Evolutionary conservation across 2,888 invertebrate genomes (phyloP), one percentile per base, ranked within the genome.

Genomic region (Notodonta dromedarius): DNA sequence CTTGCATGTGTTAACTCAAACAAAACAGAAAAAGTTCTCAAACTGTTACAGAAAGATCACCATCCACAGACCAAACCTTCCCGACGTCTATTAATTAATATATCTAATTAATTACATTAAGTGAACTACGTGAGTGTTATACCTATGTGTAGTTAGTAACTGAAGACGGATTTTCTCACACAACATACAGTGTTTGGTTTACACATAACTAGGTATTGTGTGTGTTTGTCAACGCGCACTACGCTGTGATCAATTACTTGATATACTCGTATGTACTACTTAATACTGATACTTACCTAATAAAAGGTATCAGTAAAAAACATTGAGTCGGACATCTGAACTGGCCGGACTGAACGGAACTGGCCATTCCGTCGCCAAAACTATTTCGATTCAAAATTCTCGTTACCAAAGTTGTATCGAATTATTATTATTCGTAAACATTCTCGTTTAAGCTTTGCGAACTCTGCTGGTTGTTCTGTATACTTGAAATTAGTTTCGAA

Each of bases 381-480:
- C 50, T 50, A 16, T 16, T 16, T 50, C 50, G 16, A 50, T 16
- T 50, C 50, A 16, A 16, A 5, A 50, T 50, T 14, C 50, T 50
- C 16, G 50, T 50, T 50, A 16, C 16, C 50, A 14, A 50, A 50
- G 50, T 50, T 48, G 48, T 48, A n/a, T 48, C 14, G n/a, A 7
- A 48, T 48, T n/a, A 48, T 48, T n/a, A 48, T 48, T 48, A 14
- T 6, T 9, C 12, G 24, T 59, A 48, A 63, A 63, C 61, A 60
- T 60, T 57, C 65, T 46, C 46, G 46, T 46, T 46, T 46, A 46
- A 5, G n/a, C n/a, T 46, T 7, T n/a, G 46, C 46, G 11, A 46
- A 46, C 11, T 46, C 13, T 46, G 13, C 5, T 13, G n/a, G 1
- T 13, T 0, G 5, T 13, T n/a, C 3, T n/a, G 46, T n/a, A 5